Percentiles rank a stretch among this genome's conserved stretches.
Conservation (phyloP, 2,113 vertebrate genomes). For the Oostethus manadensis region DNA sequence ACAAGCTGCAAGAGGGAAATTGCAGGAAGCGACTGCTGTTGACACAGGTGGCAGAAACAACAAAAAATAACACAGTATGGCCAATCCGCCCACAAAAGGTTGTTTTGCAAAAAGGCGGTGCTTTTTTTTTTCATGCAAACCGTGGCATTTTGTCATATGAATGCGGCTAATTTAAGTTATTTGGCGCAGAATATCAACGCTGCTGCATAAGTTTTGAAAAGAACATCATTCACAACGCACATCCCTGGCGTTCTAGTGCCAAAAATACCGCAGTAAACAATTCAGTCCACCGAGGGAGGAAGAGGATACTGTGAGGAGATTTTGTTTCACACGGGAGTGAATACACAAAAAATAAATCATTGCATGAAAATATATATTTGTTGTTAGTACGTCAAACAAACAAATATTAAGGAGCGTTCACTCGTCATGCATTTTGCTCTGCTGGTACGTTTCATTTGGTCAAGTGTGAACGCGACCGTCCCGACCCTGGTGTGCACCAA, state of each 20-base stretch:
- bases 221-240: constrained; percentile 7
- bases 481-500: no score
- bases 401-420: background rate
- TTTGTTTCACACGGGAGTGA: constrained; percentile 10
- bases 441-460: no score
- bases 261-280: constrained; percentile 24
- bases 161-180: background rate
- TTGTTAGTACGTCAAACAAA: background rate
- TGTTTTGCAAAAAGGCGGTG: constrained; percentile 42
- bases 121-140: constrained; percentile 53
- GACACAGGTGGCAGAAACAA: constrained; percentile 41
- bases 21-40: constrained; percentile 27
- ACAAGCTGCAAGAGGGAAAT: constrained; percentile 19
- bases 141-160: constrained; percentile 8
- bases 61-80: constrained; percentile 27
- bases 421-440: no score
- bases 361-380: background rate
- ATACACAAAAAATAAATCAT: constrained; percentile 13
- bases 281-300: constrained; percentile 9
- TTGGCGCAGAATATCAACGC: background rate
- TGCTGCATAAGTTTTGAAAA: constrained; percentile 4
- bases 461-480: no score
- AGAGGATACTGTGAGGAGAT: constrained; percentile 15
- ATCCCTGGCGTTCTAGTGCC: constrained; percentile 11
- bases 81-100: constrained; percentile 47